These are phyloP conservation scores for Erinaceus europaeus DNA, from an alignment of 2,113 vertebrate genomes.

Conservation along the genomic window DNA sequence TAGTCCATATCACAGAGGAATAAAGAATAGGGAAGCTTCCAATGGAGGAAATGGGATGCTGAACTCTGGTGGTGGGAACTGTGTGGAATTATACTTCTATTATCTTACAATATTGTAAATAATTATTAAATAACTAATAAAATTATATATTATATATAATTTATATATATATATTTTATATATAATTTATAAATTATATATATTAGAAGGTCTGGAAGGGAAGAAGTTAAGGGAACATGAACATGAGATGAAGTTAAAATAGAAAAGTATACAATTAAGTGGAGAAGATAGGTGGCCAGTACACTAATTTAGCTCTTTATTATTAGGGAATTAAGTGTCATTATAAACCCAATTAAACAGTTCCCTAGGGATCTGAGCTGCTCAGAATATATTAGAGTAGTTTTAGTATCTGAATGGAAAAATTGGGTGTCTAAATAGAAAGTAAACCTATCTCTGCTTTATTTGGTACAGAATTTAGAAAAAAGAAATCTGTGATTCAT, in stretches of 20 bases:
- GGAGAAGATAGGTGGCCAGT: background rate
- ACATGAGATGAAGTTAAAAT: background rate
- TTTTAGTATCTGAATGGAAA: background rate
- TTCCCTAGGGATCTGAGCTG: background rate
- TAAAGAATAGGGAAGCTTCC: no score
- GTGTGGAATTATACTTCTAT: no score
- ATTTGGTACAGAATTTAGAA: background rate
- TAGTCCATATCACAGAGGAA: no score
- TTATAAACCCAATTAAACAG: background rate
- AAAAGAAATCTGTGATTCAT: background rate
- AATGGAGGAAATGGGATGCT: no score
- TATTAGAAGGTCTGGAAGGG: background rate
- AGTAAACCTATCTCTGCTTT: background rate
- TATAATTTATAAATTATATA: no score
- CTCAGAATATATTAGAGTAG: background rate
- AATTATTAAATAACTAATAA: no score
- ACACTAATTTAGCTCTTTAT: background rate
- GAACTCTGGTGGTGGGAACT: no score
- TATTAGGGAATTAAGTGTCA: background rate
- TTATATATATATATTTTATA: no score
- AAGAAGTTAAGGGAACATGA: background rate
- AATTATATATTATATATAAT: no score
- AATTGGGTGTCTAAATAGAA: background rate
- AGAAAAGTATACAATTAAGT: background rate
- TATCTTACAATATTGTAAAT: no score